Conservation (phyloP, 2,797 vertebrate species). For the Sebastes minor region DNA sequence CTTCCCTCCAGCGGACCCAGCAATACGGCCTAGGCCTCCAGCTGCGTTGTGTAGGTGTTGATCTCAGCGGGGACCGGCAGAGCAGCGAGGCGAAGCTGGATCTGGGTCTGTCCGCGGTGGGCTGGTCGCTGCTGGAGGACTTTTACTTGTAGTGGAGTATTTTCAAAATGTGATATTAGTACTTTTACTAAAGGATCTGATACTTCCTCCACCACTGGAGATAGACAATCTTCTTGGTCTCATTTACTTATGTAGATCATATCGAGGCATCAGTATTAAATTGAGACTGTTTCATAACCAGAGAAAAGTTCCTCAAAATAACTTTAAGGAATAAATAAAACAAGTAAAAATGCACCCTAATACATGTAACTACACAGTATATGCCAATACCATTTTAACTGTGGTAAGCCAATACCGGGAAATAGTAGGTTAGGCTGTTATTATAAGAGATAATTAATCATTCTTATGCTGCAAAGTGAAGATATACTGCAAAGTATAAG, state of each 20-base stretch:
- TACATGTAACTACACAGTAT: not conserved
- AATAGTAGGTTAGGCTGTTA: not conserved
- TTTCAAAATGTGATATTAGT: no score
- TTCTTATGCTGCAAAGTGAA: not conserved
- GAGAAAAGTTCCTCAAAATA: not conserved
- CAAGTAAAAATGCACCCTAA: not conserved
- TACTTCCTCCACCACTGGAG: no score
- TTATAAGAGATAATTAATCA: not conserved
- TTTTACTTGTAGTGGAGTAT: no score
- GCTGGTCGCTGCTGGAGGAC: no score
- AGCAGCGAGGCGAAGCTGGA: no score
- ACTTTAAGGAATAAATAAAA: not conserved
- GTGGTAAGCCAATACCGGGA: not conserved
- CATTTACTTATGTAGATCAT: no score
- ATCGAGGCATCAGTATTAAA: no score
- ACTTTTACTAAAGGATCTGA: no score
- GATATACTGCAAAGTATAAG: not conserved
- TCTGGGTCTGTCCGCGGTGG: no score
- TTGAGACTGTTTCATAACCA: no score
- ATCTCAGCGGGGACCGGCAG: no score
- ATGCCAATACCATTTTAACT: not conserved
- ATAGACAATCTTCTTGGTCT: no score
- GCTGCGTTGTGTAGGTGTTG: not conserved
- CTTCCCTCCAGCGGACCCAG: not conserved
- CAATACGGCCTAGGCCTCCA: not conserved